Evolutionary conservation across 2,113 vertebrate species (phyloP).

Genomic region (Benitochromis conjunctus): DNA sequence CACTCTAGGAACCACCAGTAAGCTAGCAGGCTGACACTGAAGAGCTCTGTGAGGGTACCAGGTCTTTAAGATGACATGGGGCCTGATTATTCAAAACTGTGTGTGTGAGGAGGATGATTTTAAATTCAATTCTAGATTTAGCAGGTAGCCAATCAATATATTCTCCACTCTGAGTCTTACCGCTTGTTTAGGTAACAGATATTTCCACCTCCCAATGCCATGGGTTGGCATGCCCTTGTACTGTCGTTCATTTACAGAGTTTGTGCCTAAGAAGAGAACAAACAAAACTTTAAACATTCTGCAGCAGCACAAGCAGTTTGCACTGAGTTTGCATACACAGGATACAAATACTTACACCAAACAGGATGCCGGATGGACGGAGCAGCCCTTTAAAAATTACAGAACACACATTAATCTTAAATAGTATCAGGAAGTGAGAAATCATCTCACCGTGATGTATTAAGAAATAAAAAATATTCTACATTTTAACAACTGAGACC

Average conservation of each 20-base stretch:
- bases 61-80: background rate
- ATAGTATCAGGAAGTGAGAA: background rate
- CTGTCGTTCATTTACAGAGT: conserved; percentile 58
- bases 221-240: conserved; percentile 80
- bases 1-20: background rate
- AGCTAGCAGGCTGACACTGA: background rate
- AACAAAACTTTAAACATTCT: background rate
- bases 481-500: background rate
- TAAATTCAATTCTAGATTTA: background rate
- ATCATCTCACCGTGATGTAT: background rate
- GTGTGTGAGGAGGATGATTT: background rate
- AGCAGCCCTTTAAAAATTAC: conserved; percentile 26
- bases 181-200: conserved; percentile 74
- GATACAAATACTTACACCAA: conserved; percentile 34
- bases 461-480: background rate
- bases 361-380: conserved; percentile 16
- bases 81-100: background rate
- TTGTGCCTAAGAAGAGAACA: background rate
- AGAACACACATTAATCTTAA: background rate
- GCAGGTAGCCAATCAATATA: background rate
- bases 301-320: background rate
- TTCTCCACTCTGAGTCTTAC: conserved; percentile 62
- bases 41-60: background rate
- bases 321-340: background rate
- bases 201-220: conserved; percentile 82